Evolutionary conservation across 2,113 vertebrate species (phyloP).

Genomic region (Pristiophorus japonicus): DNA sequence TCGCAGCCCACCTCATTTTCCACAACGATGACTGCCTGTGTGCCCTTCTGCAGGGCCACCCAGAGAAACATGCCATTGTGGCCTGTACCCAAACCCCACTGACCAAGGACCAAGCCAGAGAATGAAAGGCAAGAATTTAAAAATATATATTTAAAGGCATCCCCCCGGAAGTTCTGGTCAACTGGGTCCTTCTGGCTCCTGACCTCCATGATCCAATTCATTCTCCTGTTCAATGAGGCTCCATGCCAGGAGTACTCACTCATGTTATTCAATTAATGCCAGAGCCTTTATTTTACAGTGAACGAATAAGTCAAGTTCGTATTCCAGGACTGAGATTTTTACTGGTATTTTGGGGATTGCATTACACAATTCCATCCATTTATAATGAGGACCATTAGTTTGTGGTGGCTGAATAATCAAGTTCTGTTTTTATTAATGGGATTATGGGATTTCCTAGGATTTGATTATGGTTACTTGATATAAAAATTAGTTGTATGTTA

Average conservation of each 20-base stretch:
- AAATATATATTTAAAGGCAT: neutral
- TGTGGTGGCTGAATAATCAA: neutral
- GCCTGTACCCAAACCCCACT: neutral
- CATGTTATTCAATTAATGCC: neutral
- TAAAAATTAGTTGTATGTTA: neutral
- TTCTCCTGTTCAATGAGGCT: neutral
- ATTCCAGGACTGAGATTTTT: neutral
- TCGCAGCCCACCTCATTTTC: neutral
- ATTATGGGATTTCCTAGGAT: conserved; percentile 9
- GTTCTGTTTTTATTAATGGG: neutral
- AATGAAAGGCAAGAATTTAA: neutral
- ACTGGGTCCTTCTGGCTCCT: neutral
- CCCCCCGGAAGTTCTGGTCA: neutral
- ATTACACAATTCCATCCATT: conserved; percentile 2
- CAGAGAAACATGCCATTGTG: neutral
- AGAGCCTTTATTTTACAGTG: neutral
- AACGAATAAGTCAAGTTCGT: neutral
- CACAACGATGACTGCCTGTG: neutral
- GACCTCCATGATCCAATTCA: neutral
- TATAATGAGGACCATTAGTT: neutral
- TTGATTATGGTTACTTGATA: neutral
- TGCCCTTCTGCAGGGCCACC: neutral
- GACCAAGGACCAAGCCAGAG: neutral
- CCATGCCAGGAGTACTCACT: neutral
- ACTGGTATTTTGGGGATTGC: neutral